Base-by-base conservation (phyloP, 2,797 vertebrate genomes). In the Dipus sagitta region DNA sequence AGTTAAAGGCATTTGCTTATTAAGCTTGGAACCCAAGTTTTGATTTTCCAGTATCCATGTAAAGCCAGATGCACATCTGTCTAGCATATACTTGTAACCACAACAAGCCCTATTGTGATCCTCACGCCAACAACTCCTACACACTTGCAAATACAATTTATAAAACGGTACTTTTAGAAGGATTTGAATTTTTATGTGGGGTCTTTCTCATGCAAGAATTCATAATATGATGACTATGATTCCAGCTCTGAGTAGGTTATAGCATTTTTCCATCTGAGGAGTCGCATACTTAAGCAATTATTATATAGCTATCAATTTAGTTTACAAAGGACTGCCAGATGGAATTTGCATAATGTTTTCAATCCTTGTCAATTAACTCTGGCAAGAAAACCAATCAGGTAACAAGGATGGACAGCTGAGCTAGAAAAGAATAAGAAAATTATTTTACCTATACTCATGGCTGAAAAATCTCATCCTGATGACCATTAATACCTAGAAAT, bases 281-380 rank as follows among this genome's bases (percentile, higher is more conserved):
- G 76, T n/a, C 90, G 52, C n/a, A 81, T 32, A 77, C 2, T 91
- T 92, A 91, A 68, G 71, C 72, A 60, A 38, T 47, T 92, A 90
- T 91, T 64, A n/a, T 70, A 71, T 75, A 78, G 32, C 20, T 85
- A 89, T 74, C 67, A 83, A 70, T 80, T 91, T 92, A 94, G 9
- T 58, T 74, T 89, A 94, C 26, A 68, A 78, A 80, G 70, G 86
- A 17, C 34, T 54, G 71, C 23, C 14, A 82, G 70, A n/a, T 71
- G 10, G 34, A 84, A 91, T 92, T 85, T 92, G 24, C 58, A 74
- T 94, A 82, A 89, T 75, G 30, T 64, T 89, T 94, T 79, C 17
- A 78, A 75, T 82, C 42, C 34, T 76, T 87, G 60, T 93, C 70
- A 95, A 80, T 94, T 96, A 96, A 91, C 94, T 92, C 65, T 94